These are phyloP conservation scores for Python bivittatus DNA, from an alignment of 2,113 vertebrate genomes.

Conservation along the genomic window DNA sequence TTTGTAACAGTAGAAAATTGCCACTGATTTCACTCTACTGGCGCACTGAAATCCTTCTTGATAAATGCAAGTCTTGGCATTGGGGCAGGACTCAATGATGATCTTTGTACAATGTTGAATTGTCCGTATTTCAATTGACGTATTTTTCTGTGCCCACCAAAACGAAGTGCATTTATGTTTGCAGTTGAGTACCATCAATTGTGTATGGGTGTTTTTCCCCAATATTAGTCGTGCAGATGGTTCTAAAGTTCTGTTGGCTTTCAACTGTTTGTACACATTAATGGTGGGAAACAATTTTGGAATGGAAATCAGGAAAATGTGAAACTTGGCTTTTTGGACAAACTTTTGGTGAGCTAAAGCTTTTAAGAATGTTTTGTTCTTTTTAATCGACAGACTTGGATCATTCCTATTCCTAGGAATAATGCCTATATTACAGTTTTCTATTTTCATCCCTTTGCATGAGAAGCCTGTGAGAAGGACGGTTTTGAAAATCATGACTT, in stretches of 20 bases:
- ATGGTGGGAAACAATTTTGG: slow-evolving; percentile 26
- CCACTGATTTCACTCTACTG: neutral
- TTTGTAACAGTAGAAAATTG: slow-evolving; percentile 32
- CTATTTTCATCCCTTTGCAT: neutral
- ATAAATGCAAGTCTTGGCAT: slow-evolving; percentile 1
- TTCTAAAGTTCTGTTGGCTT: neutral
- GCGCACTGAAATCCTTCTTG: slow-evolving; percentile 13
- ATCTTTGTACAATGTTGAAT: neutral
- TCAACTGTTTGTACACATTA: slow-evolving; percentile 29
- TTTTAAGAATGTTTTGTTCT: slow-evolving; percentile 24
- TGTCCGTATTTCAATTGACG: slow-evolving; percentile 4
- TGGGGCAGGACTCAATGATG: neutral
- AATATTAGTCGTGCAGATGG: neutral
- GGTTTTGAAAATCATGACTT: neutral
- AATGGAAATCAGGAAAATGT: slow-evolving; percentile 15
- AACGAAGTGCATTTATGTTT: neutral
- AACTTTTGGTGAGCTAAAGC: slow-evolving; percentile 13
- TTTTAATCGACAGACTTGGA: slow-evolving; percentile 44
- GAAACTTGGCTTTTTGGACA: slow-evolving; percentile 16
- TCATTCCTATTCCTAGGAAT: slow-evolving; percentile 21
- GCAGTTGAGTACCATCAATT: neutral
- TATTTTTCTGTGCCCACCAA: slow-evolving; percentile 14
- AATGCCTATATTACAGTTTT: neutral
- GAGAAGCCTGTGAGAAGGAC: neutral
- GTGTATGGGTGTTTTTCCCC: neutral